Percentiles rank a stretch among this genome's conserved stretches.
phyloP scores from a whole-genome alignment of 2,888 invertebrate species.

The Parnassius glacialis region DNA sequence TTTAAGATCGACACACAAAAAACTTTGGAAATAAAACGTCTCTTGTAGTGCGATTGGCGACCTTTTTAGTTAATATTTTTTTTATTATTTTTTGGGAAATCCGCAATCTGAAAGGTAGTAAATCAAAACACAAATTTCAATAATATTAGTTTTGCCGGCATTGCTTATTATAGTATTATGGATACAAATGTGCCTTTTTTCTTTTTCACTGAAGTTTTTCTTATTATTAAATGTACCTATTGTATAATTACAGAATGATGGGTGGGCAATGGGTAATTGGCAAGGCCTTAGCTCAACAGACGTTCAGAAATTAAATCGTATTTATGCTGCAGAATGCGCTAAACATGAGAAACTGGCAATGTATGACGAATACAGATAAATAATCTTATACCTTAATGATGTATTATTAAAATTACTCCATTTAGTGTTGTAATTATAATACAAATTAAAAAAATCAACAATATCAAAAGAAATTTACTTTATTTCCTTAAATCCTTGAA shows the following conservation, averaged over 20 bases:
- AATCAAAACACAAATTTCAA: no score
- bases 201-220: neutral
- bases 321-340: constrained; percentile 56
- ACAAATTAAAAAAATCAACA: no score
- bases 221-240: neutral
- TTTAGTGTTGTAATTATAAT: no score
- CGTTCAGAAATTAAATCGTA: constrained; percentile 60
- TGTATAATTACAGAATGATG: constrained; percentile 60
- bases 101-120: no score
- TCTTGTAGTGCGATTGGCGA: no score
- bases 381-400: neutral
- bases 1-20: no score
- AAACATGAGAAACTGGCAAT: constrained; percentile 31
- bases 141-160: no score
- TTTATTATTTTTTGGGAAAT: no score
- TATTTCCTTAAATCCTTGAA: no score
- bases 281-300: constrained; percentile 67
- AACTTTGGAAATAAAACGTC: no score
- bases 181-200: neutral
- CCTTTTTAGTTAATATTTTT: no score
- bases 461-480: no score
- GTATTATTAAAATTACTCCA: neutral
- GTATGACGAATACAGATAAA: constrained; percentile 19
- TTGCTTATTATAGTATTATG: neutral
- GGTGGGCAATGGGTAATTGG: constrained; percentile 76